These are phyloP conservation scores for Coracias cyanogaster DNA, from an alignment of 2,797 vertebrate species.

Conservation along the genomic window DNA sequence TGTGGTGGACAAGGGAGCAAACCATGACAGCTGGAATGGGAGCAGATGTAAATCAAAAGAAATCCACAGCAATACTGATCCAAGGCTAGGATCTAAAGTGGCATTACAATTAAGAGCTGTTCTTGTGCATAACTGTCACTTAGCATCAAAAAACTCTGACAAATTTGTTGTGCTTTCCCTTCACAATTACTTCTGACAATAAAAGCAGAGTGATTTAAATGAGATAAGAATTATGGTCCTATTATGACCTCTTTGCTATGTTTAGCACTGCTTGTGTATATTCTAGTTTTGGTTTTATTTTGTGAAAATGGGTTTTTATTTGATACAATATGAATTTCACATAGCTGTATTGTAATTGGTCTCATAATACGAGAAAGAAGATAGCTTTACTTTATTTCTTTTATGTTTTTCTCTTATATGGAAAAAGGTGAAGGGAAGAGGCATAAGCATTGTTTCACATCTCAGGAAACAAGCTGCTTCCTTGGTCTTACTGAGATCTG, in stretches of 20 bases:
- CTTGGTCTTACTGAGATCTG: background rate
- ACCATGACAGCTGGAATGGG: background rate
- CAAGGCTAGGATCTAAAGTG: background rate
- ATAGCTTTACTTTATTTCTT: background rate
- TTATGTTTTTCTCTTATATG: background rate
- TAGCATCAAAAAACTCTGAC: background rate
- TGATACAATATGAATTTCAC: background rate
- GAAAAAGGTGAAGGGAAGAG: background rate
- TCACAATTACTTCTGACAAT: background rate
- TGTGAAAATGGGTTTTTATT: background rate
- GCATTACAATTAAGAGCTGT: background rate
- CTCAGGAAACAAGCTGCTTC: background rate
- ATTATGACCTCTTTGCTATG: background rate
- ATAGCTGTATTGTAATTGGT: background rate
- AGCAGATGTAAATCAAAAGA: background rate
- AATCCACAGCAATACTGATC: background rate
- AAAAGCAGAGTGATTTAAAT: background rate
- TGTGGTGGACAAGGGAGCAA: background rate
- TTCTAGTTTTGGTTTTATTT: background rate
- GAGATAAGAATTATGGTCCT: background rate
- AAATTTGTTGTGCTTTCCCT: background rate
- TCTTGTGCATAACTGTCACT: background rate
- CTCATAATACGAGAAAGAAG: background rate
- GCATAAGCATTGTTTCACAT: background rate
- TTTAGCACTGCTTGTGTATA: background rate